Evolutionary conservation across 2,113 vertebrate species (phyloP).

Genomic region (Xiphophorus couchianus): DNA sequence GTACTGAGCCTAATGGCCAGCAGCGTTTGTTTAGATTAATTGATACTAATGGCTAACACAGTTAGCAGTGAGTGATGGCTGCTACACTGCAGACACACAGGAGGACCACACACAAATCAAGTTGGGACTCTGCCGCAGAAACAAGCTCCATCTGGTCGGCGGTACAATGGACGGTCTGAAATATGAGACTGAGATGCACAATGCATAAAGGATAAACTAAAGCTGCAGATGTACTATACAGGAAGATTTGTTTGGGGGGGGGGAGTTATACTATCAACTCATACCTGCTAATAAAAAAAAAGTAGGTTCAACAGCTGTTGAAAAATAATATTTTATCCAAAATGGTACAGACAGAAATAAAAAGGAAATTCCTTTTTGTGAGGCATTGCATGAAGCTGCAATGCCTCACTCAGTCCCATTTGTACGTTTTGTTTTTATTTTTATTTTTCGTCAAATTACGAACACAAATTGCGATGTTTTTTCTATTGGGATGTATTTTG

Average conservation of each 20-base stretch:
- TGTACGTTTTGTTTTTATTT: background rate
- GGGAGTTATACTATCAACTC: too few relatives aligned
- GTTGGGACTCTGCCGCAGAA: conserved; percentile 46
- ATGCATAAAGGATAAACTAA: background rate
- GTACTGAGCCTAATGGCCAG: conserved; percentile 65
- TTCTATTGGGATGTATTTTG: background rate
- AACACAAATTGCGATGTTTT: background rate
- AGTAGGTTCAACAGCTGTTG: background rate
- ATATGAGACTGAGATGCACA: conserved; percentile 6
- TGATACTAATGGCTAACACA: conserved; percentile 75
- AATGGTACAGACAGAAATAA: background rate
- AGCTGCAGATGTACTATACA: too few relatives aligned
- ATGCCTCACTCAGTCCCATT: background rate
- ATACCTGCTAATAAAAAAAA: too few relatives aligned
- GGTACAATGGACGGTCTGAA: conserved; percentile 16
- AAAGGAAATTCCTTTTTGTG: background rate
- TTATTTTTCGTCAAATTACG: background rate
- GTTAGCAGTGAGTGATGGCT: conserved; percentile 71
- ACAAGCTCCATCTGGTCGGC: conserved; percentile 41
- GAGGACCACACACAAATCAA: conserved; percentile 67
- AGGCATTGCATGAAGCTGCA: conserved; percentile 8
- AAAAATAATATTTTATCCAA: background rate
- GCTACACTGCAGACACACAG: conserved; percentile 52
- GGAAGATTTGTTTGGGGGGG: background rate
- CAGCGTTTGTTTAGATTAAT: conserved; percentile 73